Evolutionary conservation across 1,140 invertebrate species (phyloP), one percentile per base, ranked within the genome.

Genomic region (Delia radicum): DNA sequence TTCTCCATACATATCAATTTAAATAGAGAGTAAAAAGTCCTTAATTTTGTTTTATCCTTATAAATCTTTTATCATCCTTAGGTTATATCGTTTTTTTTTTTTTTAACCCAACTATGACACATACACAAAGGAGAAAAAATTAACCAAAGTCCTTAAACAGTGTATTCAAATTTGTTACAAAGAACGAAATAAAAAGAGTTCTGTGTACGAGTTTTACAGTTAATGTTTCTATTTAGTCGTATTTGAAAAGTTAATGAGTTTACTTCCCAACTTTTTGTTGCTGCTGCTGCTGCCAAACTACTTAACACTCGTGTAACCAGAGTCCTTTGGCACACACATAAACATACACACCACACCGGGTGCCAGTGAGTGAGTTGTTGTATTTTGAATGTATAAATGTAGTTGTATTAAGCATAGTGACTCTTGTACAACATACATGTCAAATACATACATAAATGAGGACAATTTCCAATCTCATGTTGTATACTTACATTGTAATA

Each of bases 211-310:
- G 21, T 27, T 63, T 27, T 27, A 63, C 62, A 63, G 62, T 63
- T 63, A 63, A 63, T 63, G 62, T 63, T 63, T 63, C 62, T 27
- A 63, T 63, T 63, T 24, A 10, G 12, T 12, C 12, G 62, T 24
- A 27, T 63, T 27, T 63, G 8, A 63, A 63, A 63, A 63, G 62
- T 63, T 63, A 63, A 63, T 63, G 62, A 63, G 62, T 63, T 63
- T 63, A 63, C 62, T 63, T 63, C 62, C 62, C 26, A 26, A n/a
- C 15, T 63, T 15, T 63, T 1, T 63, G 26, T 26, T 0, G 55
- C 24, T 27, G 24, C 62, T 27, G 15, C 5, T n/a, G 8, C 18
- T 63, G 26, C 1, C 21, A 63, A 63, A 24, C 62, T 63, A 63
- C 8, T 1, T 26, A 27, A 27, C 8, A 1, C 62, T 63, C 26